Evolutionary conservation across 1,140 invertebrate species (phyloP), one percentile per base, ranked within the genome.

Genomic region (Achatina immaculata): DNA sequence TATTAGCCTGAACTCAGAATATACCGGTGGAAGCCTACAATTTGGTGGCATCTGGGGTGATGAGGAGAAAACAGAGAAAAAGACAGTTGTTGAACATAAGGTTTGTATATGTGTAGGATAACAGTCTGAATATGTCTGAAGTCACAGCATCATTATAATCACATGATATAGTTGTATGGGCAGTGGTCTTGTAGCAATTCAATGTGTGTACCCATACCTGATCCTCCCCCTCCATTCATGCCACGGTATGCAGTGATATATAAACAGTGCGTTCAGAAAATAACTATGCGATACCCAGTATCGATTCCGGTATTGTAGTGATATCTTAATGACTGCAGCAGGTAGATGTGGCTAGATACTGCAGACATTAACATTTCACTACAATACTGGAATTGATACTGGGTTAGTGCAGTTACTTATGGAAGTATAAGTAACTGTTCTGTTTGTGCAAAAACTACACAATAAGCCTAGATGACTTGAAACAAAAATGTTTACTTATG

Each of bases 11-110:
- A 87, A 88, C 28, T 83, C 85, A 36, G 71, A 83, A 7, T 92
- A 89, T 83, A 78, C 81, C 68, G 91, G 88, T 40, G 90, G 91
- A 42, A 84, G 89, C 36, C 76, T 92, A 28, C 91, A 90, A 79
- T 92, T 92, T 84, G 90, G 90, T 14, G 76, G 81, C 14, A 88
- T 91, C 88, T 82, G 58, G 45, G 65, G 58, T 45, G 45, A 80
- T 19, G 43, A 71, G 31, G 83, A 82, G 19, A 45, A 62, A 55
- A 73, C 79, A 34, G n/a, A 42, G 38, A 48, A 73, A 14, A 58
- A 72, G 16, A n/a, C 75, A 36, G 74, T 75, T 58, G 82, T 80
- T 0, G 58, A 83, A 16, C 84, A 86, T 73, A 42, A 82, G 28
- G 45, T 74, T 74, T 74, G 45, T 74, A 19, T 34, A n/a, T n/a